These are phyloP conservation scores for Amblyornis subalaris DNA, from an alignment of 2,113 vertebrate genomes.

Conservation along the genomic window DNA sequence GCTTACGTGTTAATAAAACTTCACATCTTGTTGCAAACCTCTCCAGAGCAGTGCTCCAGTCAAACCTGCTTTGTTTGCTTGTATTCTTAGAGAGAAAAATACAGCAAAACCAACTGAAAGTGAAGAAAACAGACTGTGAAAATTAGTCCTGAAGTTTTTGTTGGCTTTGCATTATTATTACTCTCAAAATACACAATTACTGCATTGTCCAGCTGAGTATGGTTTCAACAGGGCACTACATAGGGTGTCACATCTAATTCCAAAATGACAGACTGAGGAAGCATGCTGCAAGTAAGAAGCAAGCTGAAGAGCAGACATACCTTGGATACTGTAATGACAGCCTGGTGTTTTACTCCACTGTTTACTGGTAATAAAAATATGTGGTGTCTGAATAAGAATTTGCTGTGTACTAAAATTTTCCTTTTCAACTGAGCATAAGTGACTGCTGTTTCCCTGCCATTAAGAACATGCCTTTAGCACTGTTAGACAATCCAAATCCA, in stretches of 20 bases:
- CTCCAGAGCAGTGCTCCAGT: neutral
- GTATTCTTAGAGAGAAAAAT: neutral
- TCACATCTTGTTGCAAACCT: neutral
- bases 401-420: neutral
- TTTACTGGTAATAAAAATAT: neutral
- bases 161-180: neutral
- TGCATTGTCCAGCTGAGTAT: neutral
- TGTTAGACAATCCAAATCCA: neutral
- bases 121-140: neutral
- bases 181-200: neutral
- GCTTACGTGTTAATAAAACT: neutral
- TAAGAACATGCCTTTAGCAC: conserved; percentile 34
- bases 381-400: neutral
- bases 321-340: neutral
- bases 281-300: neutral
- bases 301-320: neutral
- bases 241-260: neutral
- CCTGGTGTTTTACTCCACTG: conserved; percentile 20
- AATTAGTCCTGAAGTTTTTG: neutral
- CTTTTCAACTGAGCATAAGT: neutral
- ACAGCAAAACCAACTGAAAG: neutral
- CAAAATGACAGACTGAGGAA: neutral
- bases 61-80: neutral
- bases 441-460: neutral
- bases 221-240: neutral